Evolutionary conservation across 2,888 invertebrate species (phyloP).

Genomic region (Eupsilia transversa): DNA sequence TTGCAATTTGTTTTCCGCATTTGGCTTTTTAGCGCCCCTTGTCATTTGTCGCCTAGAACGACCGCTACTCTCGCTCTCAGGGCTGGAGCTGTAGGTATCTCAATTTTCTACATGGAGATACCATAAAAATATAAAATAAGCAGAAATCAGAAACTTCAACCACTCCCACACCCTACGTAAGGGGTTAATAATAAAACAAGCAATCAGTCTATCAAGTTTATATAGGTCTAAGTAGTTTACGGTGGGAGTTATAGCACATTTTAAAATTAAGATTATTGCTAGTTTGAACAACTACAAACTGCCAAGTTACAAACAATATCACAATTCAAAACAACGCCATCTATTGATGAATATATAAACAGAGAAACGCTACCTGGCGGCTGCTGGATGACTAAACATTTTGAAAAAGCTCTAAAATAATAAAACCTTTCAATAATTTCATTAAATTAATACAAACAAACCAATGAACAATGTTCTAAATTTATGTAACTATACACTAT

Average conservation of each 20-base stretch:
- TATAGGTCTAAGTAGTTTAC: conserved; percentile 48
- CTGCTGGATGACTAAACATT: background rate
- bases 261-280: conserved; percentile 47
- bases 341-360: conserved; percentile 9
- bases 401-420: background rate
- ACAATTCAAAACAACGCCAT: conserved; percentile 34
- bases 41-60: too few species aligned
- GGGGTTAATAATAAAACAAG: conserved; percentile 32
- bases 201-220: conserved; percentile 66
- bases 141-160: too few species aligned
- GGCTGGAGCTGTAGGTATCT: too few species aligned
- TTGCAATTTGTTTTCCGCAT: too few species aligned
- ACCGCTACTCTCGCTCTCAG: too few species aligned
- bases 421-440: conserved; percentile 7
- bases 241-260: conserved; percentile 43
- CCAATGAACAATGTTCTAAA: conserved; percentile 41
- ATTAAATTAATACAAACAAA: conserved; percentile 12
- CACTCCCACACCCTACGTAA: background rate
- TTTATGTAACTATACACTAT: conserved; percentile 65
- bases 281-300: conserved; percentile 50
- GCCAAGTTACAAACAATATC: conserved; percentile 10
- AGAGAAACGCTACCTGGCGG: conserved; percentile 11
- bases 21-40: too few species aligned
- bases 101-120: background rate
- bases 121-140: too few species aligned